Conservation (phyloP, 2,888 invertebrate species). For the Chrysodeixis includens region DNA sequence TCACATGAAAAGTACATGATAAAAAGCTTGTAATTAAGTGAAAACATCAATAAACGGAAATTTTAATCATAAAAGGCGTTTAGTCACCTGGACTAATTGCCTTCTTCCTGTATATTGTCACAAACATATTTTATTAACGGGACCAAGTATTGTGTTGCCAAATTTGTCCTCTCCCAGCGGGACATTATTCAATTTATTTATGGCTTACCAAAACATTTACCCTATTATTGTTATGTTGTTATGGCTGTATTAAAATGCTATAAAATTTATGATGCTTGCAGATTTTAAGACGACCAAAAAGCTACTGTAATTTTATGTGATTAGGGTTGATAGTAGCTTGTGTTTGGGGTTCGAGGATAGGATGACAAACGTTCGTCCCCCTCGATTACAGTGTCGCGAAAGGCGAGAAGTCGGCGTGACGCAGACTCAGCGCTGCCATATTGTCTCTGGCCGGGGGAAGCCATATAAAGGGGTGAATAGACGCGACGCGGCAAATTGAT, state of each 20-base stretch:
- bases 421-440: conserved; percentile 87
- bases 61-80: conserved; percentile 12
- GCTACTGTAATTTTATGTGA: conserved; percentile 40
- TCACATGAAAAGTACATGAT: no score
- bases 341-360: conserved; percentile 66
- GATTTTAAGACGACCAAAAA: conserved; percentile 56
- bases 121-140: conserved; percentile 60
- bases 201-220: conserved; percentile 89
- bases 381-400: conserved; percentile 80
- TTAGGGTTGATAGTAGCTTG: conserved; percentile 51
- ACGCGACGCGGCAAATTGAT: conserved; percentile 84
- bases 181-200: conserved; percentile 84
- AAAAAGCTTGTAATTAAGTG: conserved; percentile 8
- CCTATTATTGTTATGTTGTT: conserved; percentile 88
- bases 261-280: conserved; percentile 88
- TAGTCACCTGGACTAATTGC: conserved; percentile 30
- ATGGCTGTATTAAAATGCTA: conserved; percentile 88
- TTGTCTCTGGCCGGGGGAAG: conserved; percentile 71
- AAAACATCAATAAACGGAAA: conserved; percentile 16
- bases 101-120: conserved; percentile 41
- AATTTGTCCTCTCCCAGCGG: conserved; percentile 81
- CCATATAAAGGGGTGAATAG: conserved; percentile 79
- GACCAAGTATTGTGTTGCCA: conserved; percentile 67
- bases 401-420: conserved; percentile 83
- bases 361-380: conserved; percentile 86